Evolutionary conservation across 2,888 invertebrate species (phyloP).

Genomic region (Lycocerus yunnanus): DNA sequence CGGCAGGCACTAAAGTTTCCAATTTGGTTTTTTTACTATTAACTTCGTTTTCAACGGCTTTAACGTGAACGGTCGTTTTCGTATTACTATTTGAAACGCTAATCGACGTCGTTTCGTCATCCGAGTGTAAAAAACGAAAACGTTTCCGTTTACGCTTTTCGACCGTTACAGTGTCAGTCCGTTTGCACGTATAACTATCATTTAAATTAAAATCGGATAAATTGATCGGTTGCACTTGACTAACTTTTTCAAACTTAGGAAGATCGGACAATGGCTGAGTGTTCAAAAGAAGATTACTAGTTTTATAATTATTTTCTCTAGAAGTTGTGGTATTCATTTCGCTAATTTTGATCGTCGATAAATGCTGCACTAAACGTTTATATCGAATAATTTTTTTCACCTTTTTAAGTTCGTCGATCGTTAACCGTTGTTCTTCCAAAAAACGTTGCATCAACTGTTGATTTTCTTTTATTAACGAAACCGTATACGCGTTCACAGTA

Average conservation of each 20-base stretch:
- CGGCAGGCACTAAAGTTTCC: constrained; percentile 9
- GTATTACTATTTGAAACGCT: background rate
- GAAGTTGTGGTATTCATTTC: background rate
- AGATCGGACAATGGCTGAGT: background rate
- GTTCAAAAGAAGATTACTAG: background rate
- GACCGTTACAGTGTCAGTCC: background rate
- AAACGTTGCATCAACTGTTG: constrained; percentile 31
- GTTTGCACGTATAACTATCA: background rate
- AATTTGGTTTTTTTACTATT: constrained; percentile 9
- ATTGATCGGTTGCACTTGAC: background rate
- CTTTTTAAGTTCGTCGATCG: constrained; percentile 25
- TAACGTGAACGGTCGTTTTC: background rate
- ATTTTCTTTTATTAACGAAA: constrained; percentile 21
- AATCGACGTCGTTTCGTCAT: constrained; percentile 26
- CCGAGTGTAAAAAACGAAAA: constrained; percentile 33
- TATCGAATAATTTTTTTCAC: constrained; percentile 34
- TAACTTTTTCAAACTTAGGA: background rate
- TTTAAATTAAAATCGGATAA: constrained; percentile 2
- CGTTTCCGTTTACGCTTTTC: constrained; percentile 29
- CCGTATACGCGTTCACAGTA: constrained; percentile 14
- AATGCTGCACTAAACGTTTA: constrained; percentile 28
- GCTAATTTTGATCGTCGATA: constrained; percentile 9
- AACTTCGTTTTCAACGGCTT: background rate
- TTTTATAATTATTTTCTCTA: background rate
- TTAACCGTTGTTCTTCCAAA: constrained; percentile 28